These are phyloP conservation scores for Hydropsyche betteni DNA, from an alignment of 2,888 invertebrate genomes.

Conservation along the genomic window DNA sequence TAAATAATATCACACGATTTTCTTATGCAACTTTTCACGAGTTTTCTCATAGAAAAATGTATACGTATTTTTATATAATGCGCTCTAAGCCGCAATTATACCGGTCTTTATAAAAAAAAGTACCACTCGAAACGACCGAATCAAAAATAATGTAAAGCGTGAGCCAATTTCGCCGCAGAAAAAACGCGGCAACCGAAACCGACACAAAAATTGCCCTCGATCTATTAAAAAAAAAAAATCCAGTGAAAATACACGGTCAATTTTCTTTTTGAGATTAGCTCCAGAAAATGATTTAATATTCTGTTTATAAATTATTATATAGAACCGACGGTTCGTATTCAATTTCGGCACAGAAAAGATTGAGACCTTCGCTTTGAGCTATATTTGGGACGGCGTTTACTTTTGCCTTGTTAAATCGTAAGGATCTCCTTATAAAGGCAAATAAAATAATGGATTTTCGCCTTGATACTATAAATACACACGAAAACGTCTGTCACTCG, in stretches of 20 bases:
- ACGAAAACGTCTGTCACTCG: too few relatives aligned
- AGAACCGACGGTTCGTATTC: too few relatives aligned
- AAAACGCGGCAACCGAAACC: constrained; percentile 1
- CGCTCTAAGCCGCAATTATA: not conserved
- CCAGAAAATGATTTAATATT: too few relatives aligned
- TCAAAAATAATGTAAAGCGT: constrained; percentile 9
- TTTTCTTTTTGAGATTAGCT: too few relatives aligned
- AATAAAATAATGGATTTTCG: constrained; percentile 17
- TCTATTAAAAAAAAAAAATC: too few relatives aligned
- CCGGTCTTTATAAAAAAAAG: constrained; percentile 6
- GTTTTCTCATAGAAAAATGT: constrained; percentile 3
- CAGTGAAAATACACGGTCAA: too few relatives aligned
- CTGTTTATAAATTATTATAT: too few relatives aligned
- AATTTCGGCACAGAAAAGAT: not conserved
- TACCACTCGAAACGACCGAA: not conserved
- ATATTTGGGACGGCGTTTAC: constrained; percentile 18
- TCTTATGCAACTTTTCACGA: not conserved
- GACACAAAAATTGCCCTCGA: not conserved
- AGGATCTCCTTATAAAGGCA: constrained; percentile 14
- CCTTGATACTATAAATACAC: constrained; percentile 5
- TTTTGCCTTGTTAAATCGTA: not conserved
- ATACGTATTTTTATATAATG: constrained; percentile 2
- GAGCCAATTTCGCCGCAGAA: not conserved
- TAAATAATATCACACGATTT: too few relatives aligned
- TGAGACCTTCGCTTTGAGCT: constrained; percentile 6